These are phyloP conservation scores for Pecten maximus DNA, from an alignment of 2,888 invertebrate genomes.

Conservation along the genomic window DNA sequence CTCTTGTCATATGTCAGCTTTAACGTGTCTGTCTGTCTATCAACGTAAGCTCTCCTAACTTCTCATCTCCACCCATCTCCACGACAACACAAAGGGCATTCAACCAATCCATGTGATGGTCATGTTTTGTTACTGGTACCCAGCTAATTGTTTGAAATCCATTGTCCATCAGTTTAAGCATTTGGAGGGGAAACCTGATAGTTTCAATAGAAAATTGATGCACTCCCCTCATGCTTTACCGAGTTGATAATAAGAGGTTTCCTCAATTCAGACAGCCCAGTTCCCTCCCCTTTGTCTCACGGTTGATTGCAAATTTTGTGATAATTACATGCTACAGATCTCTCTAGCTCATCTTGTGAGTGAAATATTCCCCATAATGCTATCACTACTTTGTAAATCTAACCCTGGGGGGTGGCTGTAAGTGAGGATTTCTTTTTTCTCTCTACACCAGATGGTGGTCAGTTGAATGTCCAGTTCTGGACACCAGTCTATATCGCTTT, in stretches of 20 bases:
- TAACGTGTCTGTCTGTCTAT: slow-evolving; percentile 22
- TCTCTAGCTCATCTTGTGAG: slow-evolving; percentile 5
- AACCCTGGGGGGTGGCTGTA: background rate
- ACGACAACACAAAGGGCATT: background rate
- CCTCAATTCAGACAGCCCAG: background rate
- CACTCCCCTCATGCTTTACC: slow-evolving; percentile 22
- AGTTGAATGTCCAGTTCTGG: slow-evolving; percentile 6
- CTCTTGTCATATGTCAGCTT: slow-evolving; percentile 5
- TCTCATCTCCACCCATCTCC: background rate
- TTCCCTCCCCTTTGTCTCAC: slow-evolving; percentile 33
- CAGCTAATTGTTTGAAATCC: slow-evolving; percentile 30
- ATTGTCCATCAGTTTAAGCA: slow-evolving; percentile 33
- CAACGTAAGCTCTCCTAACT: slow-evolving; percentile 18
- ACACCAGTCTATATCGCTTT: background rate
- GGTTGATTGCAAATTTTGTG: slow-evolving; percentile 35
- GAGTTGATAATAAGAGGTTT: slow-evolving; percentile 33
- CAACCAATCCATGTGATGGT: background rate
- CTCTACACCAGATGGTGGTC: background rate
- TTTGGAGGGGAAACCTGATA: slow-evolving; percentile 17
- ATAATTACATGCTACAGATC: slow-evolving; percentile 24
- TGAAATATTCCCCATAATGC: slow-evolving; percentile 4
- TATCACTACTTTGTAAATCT: slow-evolving; percentile 3
- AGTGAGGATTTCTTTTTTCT: background rate
- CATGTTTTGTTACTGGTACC: slow-evolving; percentile 32
- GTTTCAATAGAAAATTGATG: slow-evolving; percentile 32